Conservation (phyloP, 2,113 vertebrate species). For the Oriolus oriolus region DNA sequence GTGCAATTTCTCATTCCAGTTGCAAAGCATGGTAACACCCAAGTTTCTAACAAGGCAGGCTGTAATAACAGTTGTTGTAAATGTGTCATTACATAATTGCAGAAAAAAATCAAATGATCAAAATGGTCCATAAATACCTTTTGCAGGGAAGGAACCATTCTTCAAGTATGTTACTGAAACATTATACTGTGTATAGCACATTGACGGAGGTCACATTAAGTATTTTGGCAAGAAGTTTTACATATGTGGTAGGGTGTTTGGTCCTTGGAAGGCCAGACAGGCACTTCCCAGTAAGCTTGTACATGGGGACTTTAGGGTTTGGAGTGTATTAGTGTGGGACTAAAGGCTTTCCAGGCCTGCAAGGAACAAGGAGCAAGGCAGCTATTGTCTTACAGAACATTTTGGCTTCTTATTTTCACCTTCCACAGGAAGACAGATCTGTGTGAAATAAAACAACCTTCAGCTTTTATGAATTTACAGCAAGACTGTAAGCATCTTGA, state of each 20-base stretch:
- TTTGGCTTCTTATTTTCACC: background rate
- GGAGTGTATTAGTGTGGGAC: background rate
- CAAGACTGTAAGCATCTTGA: background rate
- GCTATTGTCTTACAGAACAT: fast-evolving
- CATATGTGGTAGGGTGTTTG: background rate
- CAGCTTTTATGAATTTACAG: background rate
- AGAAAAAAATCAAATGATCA: background rate
- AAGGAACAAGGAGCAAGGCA: background rate
- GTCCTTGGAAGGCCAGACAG: background rate
- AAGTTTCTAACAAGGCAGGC: background rate
- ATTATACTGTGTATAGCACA: background rate
- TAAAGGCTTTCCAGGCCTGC: background rate
- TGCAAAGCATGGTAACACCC: background rate
- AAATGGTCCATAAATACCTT: background rate
- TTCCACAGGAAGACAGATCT: background rate
- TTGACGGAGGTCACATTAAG: background rate
- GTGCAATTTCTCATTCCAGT: background rate
- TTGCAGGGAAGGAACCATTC: background rate
- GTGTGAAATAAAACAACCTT: background rate
- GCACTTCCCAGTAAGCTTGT: background rate
- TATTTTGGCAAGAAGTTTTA: background rate
- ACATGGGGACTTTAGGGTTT: background rate
- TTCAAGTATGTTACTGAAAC: background rate
- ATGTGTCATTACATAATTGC: background rate
- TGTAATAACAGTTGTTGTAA: background rate